phyloP scores from a whole-genome alignment of 1,140 invertebrate species.

The Steinernema feltiae region DNA sequence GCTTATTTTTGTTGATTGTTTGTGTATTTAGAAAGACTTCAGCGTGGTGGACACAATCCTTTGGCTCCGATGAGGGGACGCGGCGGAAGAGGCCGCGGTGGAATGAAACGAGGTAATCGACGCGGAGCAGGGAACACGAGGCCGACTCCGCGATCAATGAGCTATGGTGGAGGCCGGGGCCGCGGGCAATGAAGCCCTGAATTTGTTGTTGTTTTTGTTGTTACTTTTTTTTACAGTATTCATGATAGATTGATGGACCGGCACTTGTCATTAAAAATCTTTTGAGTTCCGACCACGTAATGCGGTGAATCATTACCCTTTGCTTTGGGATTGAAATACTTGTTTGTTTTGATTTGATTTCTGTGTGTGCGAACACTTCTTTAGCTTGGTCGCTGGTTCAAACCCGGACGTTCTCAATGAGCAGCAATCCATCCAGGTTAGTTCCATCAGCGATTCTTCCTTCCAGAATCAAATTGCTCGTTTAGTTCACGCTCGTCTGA shows the following conservation, averaged over 20 bases:
- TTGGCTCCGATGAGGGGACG: neutral
- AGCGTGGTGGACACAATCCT: neutral
- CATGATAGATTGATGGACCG: neutral
- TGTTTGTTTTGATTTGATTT: too few relatives aligned
- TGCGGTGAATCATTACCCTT: neutral
- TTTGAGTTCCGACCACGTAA: too few relatives aligned
- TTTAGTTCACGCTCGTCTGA: constrained; percentile 9
- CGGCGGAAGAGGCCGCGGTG: neutral
- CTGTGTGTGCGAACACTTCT: too few relatives aligned
- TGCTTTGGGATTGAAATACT: neutral
- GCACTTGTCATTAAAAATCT: too few relatives aligned
- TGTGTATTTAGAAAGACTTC: neutral
- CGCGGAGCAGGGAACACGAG: neutral
- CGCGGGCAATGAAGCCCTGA: neutral
- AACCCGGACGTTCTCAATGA: neutral
- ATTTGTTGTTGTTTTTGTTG: neutral
- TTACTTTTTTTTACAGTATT: neutral
- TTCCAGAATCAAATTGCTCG: too few relatives aligned
- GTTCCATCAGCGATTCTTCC: neutral
- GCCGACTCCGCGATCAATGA: neutral
- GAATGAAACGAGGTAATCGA: neutral
- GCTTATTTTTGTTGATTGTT: neutral
- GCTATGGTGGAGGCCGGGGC: neutral
- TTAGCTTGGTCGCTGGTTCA: neutral
- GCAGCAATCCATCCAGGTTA: constrained; percentile 9